Conservation (phyloP, 2,113 vertebrate genomes). For the Scomber japonicus region DNA sequence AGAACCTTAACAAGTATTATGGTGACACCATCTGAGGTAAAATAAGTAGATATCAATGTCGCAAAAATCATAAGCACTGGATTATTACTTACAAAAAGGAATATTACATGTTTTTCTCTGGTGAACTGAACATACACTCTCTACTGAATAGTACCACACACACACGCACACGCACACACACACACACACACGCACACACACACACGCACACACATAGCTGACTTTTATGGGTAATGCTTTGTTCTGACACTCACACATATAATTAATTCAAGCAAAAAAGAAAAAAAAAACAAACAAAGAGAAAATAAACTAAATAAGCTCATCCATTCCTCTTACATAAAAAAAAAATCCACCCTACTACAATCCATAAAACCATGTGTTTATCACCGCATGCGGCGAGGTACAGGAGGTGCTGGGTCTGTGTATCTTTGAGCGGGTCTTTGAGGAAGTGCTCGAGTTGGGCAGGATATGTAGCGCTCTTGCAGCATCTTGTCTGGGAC, state of each 20-base stretch:
- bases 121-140: neutral
- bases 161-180: neutral
- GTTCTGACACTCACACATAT: neutral
- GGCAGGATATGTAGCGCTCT: constrained; percentile 81
- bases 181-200: neutral
- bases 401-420: constrained; percentile 59
- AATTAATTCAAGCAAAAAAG: neutral
- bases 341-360: constrained; percentile 1
- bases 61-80: neutral
- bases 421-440: constrained; percentile 58
- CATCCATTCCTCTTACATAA: neutral
- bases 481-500: constrained; percentile 62
- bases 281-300: neutral
- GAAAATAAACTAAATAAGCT: neutral
- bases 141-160: neutral
- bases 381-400: constrained; percentile 75
- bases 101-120: neutral
- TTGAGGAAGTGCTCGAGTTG: constrained; percentile 68
- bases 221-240: neutral
- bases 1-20: neutral
- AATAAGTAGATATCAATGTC: neutral
- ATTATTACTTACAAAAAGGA: neutral
- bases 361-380: neutral
- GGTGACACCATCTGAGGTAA: neutral
- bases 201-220: neutral